phyloP scores from a whole-genome alignment of 2,888 invertebrate species.

The Eupithecia subumbrata region DNA sequence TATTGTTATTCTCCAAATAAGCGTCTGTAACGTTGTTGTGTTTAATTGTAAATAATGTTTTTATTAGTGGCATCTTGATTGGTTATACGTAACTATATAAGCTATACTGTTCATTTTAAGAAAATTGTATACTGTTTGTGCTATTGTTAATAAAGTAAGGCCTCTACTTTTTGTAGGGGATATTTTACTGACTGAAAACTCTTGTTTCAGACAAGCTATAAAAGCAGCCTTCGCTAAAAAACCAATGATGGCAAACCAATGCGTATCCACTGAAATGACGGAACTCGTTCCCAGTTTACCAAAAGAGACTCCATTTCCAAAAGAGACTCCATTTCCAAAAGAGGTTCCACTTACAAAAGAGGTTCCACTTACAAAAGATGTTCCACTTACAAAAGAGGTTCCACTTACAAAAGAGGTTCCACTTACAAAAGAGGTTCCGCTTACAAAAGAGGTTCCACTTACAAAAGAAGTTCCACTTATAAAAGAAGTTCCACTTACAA shows the following conservation, averaged over 20 bases:
- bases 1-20: too few relatives aligned
- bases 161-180: neutral
- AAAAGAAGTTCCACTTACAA: too few relatives aligned
- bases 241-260: slow-evolving; percentile 2
- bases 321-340: neutral
- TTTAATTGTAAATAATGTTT: too few relatives aligned
- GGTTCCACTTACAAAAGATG: neutral
- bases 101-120: too few relatives aligned
- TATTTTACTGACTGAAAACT: neutral
- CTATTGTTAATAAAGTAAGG: too few relatives aligned
- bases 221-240: slow-evolving; percentile 14
- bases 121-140: too few relatives aligned
- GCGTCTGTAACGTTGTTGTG: too few relatives aligned
- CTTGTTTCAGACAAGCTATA: slow-evolving; percentile 28
- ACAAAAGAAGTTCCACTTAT: too few relatives aligned
- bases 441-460: neutral
- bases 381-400: slow-evolving; percentile 6
- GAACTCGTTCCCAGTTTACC: neutral
- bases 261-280: neutral
- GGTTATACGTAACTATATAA: too few relatives aligned
- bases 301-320: slow-evolving; percentile 5
- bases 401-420: neutral
- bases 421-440: slow-evolving; percentile 11
- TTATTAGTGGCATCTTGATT: too few relatives aligned
- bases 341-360: neutral